Base-by-base conservation (phyloP, 2,888 invertebrate genomes). In the Pimpla rufipes region DNA sequence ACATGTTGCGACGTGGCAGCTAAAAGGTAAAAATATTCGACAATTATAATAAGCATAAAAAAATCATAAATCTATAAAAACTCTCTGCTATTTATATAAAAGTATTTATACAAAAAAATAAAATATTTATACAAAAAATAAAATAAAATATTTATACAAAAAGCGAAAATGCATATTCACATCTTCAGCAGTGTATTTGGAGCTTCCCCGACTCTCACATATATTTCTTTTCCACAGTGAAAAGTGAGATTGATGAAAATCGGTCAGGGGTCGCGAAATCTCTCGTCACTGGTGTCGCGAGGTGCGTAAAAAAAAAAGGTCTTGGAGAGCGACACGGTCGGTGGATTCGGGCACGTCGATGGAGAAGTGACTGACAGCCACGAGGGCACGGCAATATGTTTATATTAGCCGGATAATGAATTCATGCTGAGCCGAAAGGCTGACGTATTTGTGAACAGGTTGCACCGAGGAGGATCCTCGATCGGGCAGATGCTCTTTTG, bases 391-490 rank as follows among this genome's bases (percentile, higher is more conserved):
- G 85, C 93, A 93, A 93, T 93, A 93, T 93, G 93, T 93, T 93
- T 93, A 91, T 90, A 93, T 93, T 92, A 93, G 91, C 81, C 88
- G 88, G 90, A 91, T 93, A 93, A 93, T 93, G 93, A 93, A 92
- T 92, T 92, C 91, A 90, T 89, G 90, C 85, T 87, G 88, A 71
- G 88, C 88, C 86, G 64, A 40, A 52, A 79, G 87, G 88, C 85
- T 85, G 85, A 88, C 85, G 88, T 90, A 89, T 86, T 87, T 88
- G 89, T 80, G 89, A 91, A 91, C 92, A 92, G 92, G 93, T 93
- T 90, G 90, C 88, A 86, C 35, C 64, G 64, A 70, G 75, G 67
- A 74, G 67, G 18, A 78, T 81, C 85, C 71, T 71, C 67, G 82
- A 81, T 78, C 77, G 81, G 85, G 85, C 88, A 88, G 88, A 88